phyloP scores from a whole-genome alignment of 2,888 invertebrate species.

The Dasypogon diadema region DNA sequence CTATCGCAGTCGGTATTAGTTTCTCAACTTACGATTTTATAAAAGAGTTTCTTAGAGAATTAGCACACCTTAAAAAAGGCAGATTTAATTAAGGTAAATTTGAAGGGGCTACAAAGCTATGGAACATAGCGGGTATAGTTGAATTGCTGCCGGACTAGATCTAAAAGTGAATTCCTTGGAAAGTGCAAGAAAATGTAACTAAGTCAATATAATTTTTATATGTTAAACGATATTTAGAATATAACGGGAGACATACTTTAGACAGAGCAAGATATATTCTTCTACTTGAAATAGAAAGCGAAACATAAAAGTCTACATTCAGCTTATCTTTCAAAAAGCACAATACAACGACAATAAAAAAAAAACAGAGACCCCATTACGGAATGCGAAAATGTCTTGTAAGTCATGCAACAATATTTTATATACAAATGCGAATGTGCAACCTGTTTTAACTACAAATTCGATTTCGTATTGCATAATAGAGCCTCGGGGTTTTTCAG shows the following conservation, averaged over 20 bases:
- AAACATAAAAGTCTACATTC: not conserved
- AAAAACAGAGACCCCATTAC: too few species aligned
- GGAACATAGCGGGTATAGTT: too few species aligned
- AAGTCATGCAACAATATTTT: too few species aligned
- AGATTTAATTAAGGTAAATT: conserved; percentile 55
- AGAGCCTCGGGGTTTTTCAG: too few species aligned
- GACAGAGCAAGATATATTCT: not conserved
- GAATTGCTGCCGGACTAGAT: not conserved
- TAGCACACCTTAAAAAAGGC: conserved; percentile 65
- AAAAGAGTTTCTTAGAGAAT: conserved; percentile 73
- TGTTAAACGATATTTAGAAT: not conserved
- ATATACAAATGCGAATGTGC: too few species aligned
- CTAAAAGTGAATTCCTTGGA: not conserved
- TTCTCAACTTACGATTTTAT: conserved; percentile 94
- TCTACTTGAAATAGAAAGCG: not conserved
- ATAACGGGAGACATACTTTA: too few species aligned
- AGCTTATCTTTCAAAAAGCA: not conserved
- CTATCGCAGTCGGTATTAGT: conserved; percentile 93
- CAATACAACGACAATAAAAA: not conserved
- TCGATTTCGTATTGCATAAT: too few species aligned
- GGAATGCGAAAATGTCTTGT: too few species aligned
- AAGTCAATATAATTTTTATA: not conserved
- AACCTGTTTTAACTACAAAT: too few species aligned
- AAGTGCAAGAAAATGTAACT: conserved; percentile 1
- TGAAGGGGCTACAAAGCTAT: not conserved